These are phyloP conservation scores for Dendropsophus ebraccatus DNA, from an alignment of 2,113 vertebrate genomes.

Conservation along the genomic window DNA sequence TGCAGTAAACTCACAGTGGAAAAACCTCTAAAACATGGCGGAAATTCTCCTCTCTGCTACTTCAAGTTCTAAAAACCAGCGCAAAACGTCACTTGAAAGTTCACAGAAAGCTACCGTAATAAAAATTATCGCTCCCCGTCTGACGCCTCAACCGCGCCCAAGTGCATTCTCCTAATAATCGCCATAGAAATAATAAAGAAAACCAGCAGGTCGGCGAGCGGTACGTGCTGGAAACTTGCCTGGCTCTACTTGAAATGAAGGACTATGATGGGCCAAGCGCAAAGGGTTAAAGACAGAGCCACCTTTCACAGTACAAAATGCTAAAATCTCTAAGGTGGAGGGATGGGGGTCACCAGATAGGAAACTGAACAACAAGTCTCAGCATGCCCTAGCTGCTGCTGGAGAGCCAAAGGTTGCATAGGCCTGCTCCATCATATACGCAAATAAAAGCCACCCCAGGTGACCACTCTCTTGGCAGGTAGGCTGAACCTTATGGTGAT, in stretches of 20 bases:
- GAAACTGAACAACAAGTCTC: background rate
- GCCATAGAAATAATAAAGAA: background rate
- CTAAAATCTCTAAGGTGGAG: background rate
- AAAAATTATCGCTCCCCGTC: background rate
- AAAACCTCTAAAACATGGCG: background rate
- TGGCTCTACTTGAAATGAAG: constrained; percentile 27
- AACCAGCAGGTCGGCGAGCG: background rate
- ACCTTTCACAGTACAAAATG: constrained; percentile 25
- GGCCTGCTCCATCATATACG: background rate
- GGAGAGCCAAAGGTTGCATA: constrained; percentile 28
- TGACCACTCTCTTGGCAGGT: background rate
- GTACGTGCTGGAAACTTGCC: background rate
- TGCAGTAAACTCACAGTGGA: constrained; percentile 48
- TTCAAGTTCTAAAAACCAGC: background rate
- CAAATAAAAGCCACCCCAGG: background rate
- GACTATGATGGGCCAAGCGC: background rate
- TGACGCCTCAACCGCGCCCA: background rate
- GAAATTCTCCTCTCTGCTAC: background rate
- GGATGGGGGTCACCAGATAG: too few species aligned
- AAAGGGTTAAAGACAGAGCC: constrained; percentile 1
- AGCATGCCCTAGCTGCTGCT: background rate
- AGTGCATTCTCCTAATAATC: background rate
- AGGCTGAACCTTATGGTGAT: background rate
- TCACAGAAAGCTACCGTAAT: background rate
- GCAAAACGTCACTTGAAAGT: background rate